Evolutionary conservation across 2,888 invertebrate species (phyloP), one percentile per base, ranked within the genome.

Genomic region (Toxonevra muliebris): DNA sequence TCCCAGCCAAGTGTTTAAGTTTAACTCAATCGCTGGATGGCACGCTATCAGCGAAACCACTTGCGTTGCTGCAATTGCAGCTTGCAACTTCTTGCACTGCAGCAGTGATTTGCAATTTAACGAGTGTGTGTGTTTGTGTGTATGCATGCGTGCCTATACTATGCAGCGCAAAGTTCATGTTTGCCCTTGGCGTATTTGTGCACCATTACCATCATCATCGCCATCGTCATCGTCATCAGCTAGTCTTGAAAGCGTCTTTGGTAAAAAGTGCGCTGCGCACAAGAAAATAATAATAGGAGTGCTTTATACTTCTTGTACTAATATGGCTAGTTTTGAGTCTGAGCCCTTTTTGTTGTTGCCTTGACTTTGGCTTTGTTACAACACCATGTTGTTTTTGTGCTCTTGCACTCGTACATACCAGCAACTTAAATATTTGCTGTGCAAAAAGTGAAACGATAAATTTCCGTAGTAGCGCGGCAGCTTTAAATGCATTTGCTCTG

Each of bases 361-460:
- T 48, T n/a, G 48, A 48, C 48, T n/a, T 48, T 48, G 13, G 8
- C n/a, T 48, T 48, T 48, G 48, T 48, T 48, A 48, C 48, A 65
- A 40, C 64, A 65, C 48, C 58, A 65, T 41, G 40, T 11, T 13
- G 19, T 43, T 45, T 20, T 43, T 40, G 15, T 20, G 61, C 42
- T 53, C 17, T 52, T 52, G 63, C 15, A 61, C 52, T 53, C 17
- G 42, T 54, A 42, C 15, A 45, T 63, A 55, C 63, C 63, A 63
- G 55, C 63, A 63, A 30, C 30, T 30, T 63, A 63, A 63, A 63
- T 63, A 63, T 63, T 63, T 55, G 53, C 63, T 43, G 55, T 63
- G 63, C 54, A 55, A 63, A 30, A 30, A 30, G 30, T 30, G 15
- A 57, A 55, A 63, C 63, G 55, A 63, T 63, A 63, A 63, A 63